A percentile compares a stretch with the other conserved stretches of the same genome.
These are phyloP conservation scores for Australoheros facetus DNA, from an alignment of 2,797 vertebrate species.

Conservation along the genomic window DNA sequence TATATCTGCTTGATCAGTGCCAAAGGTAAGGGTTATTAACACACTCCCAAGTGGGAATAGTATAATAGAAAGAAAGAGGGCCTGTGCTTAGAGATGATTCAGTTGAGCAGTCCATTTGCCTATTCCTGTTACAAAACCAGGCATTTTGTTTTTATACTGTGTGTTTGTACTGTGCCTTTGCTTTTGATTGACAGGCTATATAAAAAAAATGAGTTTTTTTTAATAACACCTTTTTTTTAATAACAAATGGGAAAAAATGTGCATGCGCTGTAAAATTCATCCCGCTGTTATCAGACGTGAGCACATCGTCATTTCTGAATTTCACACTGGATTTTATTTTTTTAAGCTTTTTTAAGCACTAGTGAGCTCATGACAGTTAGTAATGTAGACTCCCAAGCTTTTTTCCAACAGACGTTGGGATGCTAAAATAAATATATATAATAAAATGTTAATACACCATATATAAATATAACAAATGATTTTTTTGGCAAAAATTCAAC, in stretches of 20 bases:
- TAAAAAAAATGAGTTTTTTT: not conserved
- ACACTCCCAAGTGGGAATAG: too few relatives aligned
- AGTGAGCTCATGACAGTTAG: not conserved
- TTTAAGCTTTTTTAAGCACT: not conserved
- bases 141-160: not conserved
- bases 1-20: not conserved
- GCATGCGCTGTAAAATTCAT: not conserved
- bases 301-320: not conserved
- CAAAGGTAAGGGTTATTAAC: not conserved
- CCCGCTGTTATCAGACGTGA: slow-evolving; percentile 7
- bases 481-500: not conserved
- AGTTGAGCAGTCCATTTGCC: not conserved
- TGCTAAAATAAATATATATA: not conserved
- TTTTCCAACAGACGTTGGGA: not conserved
- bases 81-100: slow-evolving; percentile 2
- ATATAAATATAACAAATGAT: not conserved
- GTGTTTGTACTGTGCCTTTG: not conserved
- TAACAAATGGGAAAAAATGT: slow-evolving; percentile 16
- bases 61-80: not conserved
- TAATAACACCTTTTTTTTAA: not conserved
- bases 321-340: not conserved
- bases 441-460: not conserved
- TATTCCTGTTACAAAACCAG: not conserved
- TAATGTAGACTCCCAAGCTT: not conserved
- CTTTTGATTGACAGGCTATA: slow-evolving; percentile 28